Base-by-base conservation (phyloP, 2,113 vertebrate genomes). In the Gavia stellata region DNA sequence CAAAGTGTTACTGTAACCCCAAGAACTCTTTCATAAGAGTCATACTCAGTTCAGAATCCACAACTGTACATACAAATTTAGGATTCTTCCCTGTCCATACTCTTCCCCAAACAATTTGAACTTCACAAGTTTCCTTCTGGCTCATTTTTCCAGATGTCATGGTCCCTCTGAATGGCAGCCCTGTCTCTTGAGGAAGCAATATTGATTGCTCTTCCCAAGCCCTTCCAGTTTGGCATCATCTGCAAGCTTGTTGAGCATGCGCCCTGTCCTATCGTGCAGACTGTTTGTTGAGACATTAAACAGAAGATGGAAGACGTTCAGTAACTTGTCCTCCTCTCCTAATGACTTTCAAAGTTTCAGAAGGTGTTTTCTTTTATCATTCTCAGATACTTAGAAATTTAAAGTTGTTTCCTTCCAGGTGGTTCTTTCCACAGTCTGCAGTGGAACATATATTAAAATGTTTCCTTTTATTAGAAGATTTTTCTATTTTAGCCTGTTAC, bases 221-320 rank as follows among this genome's bases (percentile, higher is more conserved):
- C 17, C 8, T 84, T 70, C 49, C 77, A 56, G 21, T 12, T 68
- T 38, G 50, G 29, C 2, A 8, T 67, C 56, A 71, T 59, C 53
- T 68, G 21, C 36, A 81, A 74, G 19, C 3, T 62, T 81, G 25
- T 38, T 61, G 16, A 67, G 11, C 0, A 0, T 73, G 33, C 10
- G 38, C 0, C 0, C 4, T 89, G 14, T 70, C 25, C 12, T 74
- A 18, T 66, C 36, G 50, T 14, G 71, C 16, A 62, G 65, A 36
- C 9, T 49, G 10, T 55, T 73, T 33, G 55, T 9, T 67, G 36
- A 62, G 81, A 36, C 8, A 28, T 56, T 67, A 82, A 45, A 88
- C 5, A 53, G 23, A 86, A 66, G 14, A 74, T 44, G 0, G 1
- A 90, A 81, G 50, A 34, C 26, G 3, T 34, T 63, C 47, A 45